Base-by-base conservation (phyloP, 1,140 invertebrate genomes). In the Danaus plexippus region DNA sequence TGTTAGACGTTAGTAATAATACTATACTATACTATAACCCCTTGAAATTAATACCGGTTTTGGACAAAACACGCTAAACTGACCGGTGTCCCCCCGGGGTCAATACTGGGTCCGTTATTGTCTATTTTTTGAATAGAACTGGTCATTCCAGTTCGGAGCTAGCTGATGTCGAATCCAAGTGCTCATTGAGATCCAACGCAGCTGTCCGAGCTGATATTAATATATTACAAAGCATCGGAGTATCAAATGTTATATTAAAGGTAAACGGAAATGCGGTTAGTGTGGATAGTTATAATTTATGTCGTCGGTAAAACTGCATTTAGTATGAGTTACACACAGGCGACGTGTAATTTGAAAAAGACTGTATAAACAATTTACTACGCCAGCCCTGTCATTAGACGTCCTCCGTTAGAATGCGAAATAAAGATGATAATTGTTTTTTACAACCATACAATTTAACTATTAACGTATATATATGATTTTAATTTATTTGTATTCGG, bases 81-180 rank as follows among this genome's bases (percentile, higher is more conserved):
- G 79, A 78, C 79, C 82, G 78, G 77, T 73, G 73, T 82, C 67
- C 73, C 76, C 66, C 76, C 77, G 66, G 80, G 83, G 83, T 85
- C 80, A 84, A 52, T 59, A 62, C 61, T 80, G 66, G 76, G 54
- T 32, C 75, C 57, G 60, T 61, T 69, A 80, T 83, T 85, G 79
- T 83, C 75, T 81, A 77, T 80, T 78, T 73, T 74, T 73, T 73
- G 66, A 75, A 73, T 69, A 69, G 70, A 67, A 81, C 79, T 80
- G 81, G 81, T 82, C 81, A 86, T 79, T 84, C 82, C 77, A 73
- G 79, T 85, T 83, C 72, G 53, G 22, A 7, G 22, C 22, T 32
- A 32, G 7, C 22, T n/a, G 18, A 6, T 22, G 18, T 22, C 6
- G 7, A 32, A 32, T 32, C 5, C 7, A 32, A 32, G 5, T 32